Evolutionary conservation across 1,140 invertebrate species (phyloP).

Genomic region (Ladona fulva): DNA sequence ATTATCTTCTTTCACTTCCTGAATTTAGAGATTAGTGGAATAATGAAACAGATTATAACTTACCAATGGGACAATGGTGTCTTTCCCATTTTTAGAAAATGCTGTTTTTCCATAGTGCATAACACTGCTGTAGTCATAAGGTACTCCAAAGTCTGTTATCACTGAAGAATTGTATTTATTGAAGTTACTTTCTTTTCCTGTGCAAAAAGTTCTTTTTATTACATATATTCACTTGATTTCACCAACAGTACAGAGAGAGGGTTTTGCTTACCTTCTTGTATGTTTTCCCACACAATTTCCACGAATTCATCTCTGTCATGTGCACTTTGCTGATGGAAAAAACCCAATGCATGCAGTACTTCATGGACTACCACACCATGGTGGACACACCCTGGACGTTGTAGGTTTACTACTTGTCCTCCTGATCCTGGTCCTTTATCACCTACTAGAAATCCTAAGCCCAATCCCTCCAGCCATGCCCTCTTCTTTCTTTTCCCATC

Average conservation of each 20-base stretch:
- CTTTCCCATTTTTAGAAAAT: conserved; percentile 33
- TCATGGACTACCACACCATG: conserved; percentile 54
- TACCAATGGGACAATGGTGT: conserved; percentile 12
- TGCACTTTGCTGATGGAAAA: conserved; percentile 57
- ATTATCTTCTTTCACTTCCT: too few relatives aligned
- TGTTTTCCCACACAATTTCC: conserved; percentile 51
- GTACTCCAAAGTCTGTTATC: conserved; percentile 25
- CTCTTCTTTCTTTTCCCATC: background rate
- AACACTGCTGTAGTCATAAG: conserved; percentile 39
- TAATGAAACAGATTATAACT: background rate
- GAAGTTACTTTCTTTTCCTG: conserved; percentile 56
- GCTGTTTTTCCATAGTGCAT: conserved; percentile 43
- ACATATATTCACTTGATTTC: background rate
- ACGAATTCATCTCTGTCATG: conserved; percentile 55
- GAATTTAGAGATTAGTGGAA: too few relatives aligned
- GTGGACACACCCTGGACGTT: conserved; percentile 42
- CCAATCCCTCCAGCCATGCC: background rate
- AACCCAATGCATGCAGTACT: conserved; percentile 55
- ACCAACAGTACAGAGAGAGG: too few relatives aligned
- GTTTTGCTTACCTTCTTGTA: conserved; percentile 37
- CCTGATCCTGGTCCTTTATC: conserved; percentile 24
- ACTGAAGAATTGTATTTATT: conserved; percentile 45
- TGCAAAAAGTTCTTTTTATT: background rate
- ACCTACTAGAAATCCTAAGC: background rate
- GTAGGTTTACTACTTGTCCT: conserved; percentile 50